These are phyloP conservation scores for Cheilosia scutellata DNA, from an alignment of 2,888 invertebrate genomes.

Conservation along the genomic window DNA sequence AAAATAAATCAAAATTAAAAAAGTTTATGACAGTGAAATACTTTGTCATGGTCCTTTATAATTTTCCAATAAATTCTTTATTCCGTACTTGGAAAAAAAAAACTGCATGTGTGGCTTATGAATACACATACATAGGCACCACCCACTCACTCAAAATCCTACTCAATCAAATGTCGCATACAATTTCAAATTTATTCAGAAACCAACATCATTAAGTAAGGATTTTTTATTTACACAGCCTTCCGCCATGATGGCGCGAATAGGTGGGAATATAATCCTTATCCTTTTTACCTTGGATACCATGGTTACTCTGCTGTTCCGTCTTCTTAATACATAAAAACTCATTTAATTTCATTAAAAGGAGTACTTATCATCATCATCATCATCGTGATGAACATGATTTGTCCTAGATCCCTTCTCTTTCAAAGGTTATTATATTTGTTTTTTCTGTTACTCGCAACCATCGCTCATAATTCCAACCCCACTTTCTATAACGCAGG, in stretches of 20 bases:
- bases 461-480: constrained; percentile 23
- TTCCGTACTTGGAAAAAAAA: background rate
- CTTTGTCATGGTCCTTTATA: background rate
- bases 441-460: constrained; percentile 17
- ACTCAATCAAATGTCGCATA: constrained; percentile 18
- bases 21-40: constrained; percentile 38
- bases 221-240: constrained; percentile 41
- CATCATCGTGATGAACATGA: background rate
- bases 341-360: constrained; percentile 62
- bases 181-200: constrained; percentile 35
- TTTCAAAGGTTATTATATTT: constrained; percentile 7
- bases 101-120: background rate
- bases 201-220: constrained; percentile 41
- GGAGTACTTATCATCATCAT: constrained; percentile 23
- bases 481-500: background rate
- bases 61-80: background rate
- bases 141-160: background rate
- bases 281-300: constrained; percentile 5
- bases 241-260: constrained; percentile 28
- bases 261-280: constrained; percentile 19
- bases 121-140: too few relatives aligned
- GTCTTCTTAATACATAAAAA: constrained; percentile 38
- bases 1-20: constrained; percentile 64
- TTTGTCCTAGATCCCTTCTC: background rate
- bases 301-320: constrained; percentile 1